Evolutionary conservation across 2,888 invertebrate species (phyloP).

Genomic region (Hymenopus coronatus): DNA sequence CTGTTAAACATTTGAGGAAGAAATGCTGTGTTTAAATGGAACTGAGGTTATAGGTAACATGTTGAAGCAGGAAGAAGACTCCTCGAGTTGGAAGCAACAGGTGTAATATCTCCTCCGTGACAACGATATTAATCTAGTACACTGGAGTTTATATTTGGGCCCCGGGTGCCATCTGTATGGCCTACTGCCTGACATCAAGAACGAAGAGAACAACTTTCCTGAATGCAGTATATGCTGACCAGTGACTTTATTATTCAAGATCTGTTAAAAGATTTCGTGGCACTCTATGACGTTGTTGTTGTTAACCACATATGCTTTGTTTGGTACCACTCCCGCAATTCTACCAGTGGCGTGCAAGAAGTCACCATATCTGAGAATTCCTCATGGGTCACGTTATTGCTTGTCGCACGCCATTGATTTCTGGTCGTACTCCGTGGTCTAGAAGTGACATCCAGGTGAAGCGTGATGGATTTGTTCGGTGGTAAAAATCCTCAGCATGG

Average conservation of each 20-base stretch:
- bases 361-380: no score
- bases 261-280: not conserved
- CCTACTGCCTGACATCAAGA: not conserved
- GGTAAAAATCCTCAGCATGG: no score
- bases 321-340: not conserved
- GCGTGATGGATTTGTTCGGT: no score
- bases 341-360: not conserved
- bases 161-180: not conserved
- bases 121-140: not conserved
- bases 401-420: no score
- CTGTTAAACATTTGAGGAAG: no score
- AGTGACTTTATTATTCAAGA: slow-evolving; percentile 4
- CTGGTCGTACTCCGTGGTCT: no score
- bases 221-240: not conserved
- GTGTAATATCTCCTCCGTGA: not conserved
- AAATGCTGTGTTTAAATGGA: no score
- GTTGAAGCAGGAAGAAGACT: no score
- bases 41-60: no score
- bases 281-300: not conserved
- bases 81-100: not conserved
- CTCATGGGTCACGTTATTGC: no score
- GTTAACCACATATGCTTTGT: not conserved
- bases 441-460: no score
- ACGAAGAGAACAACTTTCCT: not conserved
- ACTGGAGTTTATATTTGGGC: not conserved